Evolutionary conservation across 2,113 vertebrate species (phyloP).

Genomic region (Xiphorhynchus elegans): DNA sequence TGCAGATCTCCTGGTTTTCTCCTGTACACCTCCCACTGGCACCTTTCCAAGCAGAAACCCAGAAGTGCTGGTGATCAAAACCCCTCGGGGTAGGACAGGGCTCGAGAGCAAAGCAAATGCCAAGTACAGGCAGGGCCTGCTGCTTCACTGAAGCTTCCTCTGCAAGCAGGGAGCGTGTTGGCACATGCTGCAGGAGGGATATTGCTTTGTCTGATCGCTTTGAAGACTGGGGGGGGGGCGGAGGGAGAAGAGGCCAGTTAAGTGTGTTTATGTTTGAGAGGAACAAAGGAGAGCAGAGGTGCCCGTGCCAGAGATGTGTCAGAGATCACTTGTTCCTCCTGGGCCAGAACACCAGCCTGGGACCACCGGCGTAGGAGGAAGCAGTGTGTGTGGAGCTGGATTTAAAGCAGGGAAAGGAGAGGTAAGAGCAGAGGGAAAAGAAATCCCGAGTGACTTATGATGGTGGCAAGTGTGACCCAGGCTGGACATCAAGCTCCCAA

Average conservation of each 20-base stretch:
- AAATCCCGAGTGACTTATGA: neutral
- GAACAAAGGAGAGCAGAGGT: slow-evolving; percentile 38
- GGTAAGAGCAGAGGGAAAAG: neutral
- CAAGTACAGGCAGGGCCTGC: neutral
- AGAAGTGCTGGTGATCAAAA: neutral
- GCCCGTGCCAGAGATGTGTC: slow-evolving; percentile 60
- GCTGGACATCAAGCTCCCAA: neutral
- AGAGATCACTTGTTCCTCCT: slow-evolving; percentile 76
- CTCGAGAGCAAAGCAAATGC: neutral
- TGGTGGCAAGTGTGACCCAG: neutral
- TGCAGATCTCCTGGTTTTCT: neutral
- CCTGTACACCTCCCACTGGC: neutral
- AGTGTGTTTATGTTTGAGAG: slow-evolving; percentile 71
- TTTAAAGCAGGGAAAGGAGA: neutral
- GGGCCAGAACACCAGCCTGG: slow-evolving; percentile 59
- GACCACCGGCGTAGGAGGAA: slow-evolving; percentile 78
- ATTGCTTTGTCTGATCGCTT: neutral
- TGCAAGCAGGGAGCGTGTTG: neutral
- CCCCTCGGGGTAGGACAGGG: neutral
- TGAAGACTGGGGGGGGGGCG: slow-evolving; percentile 2
- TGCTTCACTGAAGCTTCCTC: neutral
- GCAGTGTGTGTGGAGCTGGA: rapidly evolving
- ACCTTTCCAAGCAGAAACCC: neutral
- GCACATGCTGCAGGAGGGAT: slow-evolving; percentile 22
- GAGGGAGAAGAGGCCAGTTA: slow-evolving; percentile 53